Evolutionary conservation across 2,113 vertebrate species (phyloP).

Genomic region (Xerus inauris): DNA sequence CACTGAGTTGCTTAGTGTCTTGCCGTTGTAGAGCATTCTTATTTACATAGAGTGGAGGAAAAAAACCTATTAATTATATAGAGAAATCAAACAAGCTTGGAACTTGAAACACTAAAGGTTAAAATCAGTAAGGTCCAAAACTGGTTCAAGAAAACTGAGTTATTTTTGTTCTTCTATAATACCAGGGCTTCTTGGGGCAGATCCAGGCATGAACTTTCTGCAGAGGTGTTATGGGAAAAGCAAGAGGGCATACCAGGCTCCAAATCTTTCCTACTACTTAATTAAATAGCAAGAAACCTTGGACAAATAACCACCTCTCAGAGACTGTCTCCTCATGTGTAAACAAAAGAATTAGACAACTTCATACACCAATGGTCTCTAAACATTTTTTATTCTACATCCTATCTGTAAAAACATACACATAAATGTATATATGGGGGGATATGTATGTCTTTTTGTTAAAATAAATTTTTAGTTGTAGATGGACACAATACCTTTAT

Average conservation of each 20-base stretch:
- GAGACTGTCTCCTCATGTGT: neutral
- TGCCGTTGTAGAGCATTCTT: neutral
- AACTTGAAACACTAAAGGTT: neutral
- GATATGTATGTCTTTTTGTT: neutral
- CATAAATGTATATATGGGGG: neutral
- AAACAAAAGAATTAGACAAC: neutral
- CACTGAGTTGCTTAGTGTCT: no score
- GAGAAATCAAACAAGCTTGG: conserved; percentile 31
- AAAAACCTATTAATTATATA: neutral
- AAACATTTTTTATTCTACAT: neutral
- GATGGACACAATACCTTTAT: no score
- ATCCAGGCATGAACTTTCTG: neutral
- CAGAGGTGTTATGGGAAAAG: neutral
- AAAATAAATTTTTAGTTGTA: no score
- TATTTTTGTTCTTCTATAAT: neutral
- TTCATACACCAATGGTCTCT: neutral
- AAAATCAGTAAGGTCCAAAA: neutral
- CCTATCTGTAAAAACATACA: neutral
- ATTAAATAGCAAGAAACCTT: neutral
- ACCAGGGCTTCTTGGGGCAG: neutral
- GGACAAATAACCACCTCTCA: neutral
- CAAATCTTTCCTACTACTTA: neutral
- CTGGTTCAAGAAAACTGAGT: neutral
- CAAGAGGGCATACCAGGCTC: neutral
- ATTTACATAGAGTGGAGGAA: conserved; percentile 13